A percentile compares a stretch with the other conserved stretches of the same genome.
phyloP scores from a whole-genome alignment of 2,113 vertebrate genomes.

The Progne subis region DNA sequence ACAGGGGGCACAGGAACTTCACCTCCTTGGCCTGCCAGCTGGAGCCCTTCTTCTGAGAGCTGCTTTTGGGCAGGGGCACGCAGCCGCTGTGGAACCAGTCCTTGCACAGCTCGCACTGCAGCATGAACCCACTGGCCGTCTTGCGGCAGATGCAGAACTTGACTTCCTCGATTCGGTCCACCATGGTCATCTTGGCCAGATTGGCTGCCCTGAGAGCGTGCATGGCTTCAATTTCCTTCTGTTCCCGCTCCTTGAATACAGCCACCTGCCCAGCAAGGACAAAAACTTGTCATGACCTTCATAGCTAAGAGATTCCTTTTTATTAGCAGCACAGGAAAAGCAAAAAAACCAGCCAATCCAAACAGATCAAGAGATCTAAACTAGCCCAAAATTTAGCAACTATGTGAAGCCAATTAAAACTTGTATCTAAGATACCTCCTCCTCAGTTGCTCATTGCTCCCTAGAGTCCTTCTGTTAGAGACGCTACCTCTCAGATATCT shows the following conservation, averaged over 20 bases:
- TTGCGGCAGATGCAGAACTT: conserved; percentile 96
- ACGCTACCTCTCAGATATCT: background rate
- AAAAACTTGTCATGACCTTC: background rate
- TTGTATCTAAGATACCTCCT: background rate
- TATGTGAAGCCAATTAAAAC: background rate
- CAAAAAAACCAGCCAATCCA: no score
- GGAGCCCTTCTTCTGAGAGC: conserved; percentile 89
- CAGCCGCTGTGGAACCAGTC: conserved; percentile 98
- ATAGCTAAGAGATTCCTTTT: background rate
- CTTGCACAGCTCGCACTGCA: conserved; percentile 97
- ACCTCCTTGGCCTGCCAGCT: conserved; percentile 94
- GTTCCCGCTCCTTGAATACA: conserved; percentile 92
- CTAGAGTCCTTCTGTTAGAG: background rate
- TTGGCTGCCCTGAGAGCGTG: conserved; percentile 92
- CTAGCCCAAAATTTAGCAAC: background rate
- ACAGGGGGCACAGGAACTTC: conserved; percentile 94
- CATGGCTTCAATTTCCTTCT: conserved; percentile 93
- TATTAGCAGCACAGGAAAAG: background rate
- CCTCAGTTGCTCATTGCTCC: background rate
- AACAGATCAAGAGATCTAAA: background rate
- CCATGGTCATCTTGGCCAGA: conserved; percentile 95
- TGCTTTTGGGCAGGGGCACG: conserved; percentile 91
- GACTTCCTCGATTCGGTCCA: conserved; percentile 95
- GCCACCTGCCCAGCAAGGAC: conserved; percentile 77
- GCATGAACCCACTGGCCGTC: conserved; percentile 93